Conservation (phyloP, 2,113 vertebrate species). For the Anas platyrhynchos region DNA sequence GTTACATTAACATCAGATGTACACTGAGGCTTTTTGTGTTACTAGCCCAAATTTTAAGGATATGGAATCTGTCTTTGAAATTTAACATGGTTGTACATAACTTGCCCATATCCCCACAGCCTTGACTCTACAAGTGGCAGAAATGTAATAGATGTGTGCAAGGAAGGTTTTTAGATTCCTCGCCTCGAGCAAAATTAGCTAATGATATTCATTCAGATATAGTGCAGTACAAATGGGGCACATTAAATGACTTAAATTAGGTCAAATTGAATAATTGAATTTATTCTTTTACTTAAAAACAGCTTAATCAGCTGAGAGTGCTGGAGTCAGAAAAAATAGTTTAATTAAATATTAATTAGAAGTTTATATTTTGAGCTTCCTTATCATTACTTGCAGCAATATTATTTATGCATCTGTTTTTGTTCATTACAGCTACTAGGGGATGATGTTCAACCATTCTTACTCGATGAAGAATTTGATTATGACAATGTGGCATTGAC, state of each 20-base stretch:
- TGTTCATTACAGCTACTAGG: conserved; percentile 57
- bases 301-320: conserved; percentile 75
- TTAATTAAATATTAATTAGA: conserved; percentile 79
- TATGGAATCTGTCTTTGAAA: conserved; percentile 22
- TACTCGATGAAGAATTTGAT: conserved; percentile 81
- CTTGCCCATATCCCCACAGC: conserved; percentile 1
- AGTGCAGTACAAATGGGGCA: conserved; percentile 69
- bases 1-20: neutral
- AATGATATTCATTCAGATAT: conserved; percentile 74
- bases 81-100: neutral
- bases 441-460: conserved; percentile 78
- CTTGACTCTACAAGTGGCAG: conserved; percentile 11
- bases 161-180: conserved; percentile 56
- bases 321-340: conserved; percentile 64
- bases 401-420: conserved; percentile 52
- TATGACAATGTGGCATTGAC: conserved; percentile 77
- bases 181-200: conserved; percentile 72
- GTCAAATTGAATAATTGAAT: conserved; percentile 79
- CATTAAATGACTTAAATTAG: conserved; percentile 78
- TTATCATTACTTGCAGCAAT: conserved; percentile 36
- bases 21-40: neutral
- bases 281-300: conserved; percentile 82
- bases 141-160: conserved; percentile 46
- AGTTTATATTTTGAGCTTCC: conserved; percentile 65
- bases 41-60: neutral